A percentile compares a stretch with the other conserved stretches of the same genome.
These are phyloP conservation scores for Dichetophora obliterata DNA, from an alignment of 2,888 invertebrate species.

Conservation along the genomic window DNA sequence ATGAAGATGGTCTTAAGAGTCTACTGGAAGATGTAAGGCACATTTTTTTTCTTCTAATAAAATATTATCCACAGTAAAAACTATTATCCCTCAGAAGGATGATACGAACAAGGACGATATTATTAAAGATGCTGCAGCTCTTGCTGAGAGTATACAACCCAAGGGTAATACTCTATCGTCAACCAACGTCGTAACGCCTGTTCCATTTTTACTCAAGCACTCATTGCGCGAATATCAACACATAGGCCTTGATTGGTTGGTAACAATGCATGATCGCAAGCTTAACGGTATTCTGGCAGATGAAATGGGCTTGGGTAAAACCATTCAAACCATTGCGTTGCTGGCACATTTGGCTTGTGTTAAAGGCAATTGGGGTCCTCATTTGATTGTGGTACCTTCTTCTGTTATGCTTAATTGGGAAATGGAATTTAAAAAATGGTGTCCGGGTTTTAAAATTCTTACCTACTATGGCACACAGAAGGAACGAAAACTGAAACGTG, in stretches of 20 bases:
- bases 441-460: slow-evolving; percentile 98
- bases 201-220: slow-evolving; percentile 93
- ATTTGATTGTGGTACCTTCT: slow-evolving; percentile 98
- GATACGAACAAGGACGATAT: slow-evolving; percentile 74
- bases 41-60: not conserved
- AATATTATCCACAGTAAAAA: not conserved
- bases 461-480: slow-evolving; percentile 98
- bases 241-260: slow-evolving; percentile 97
- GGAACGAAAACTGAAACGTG: slow-evolving; percentile 91
- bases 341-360: slow-evolving; percentile 95
- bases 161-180: slow-evolving; percentile 97
- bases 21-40: slow-evolving; percentile 72
- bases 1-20: slow-evolving; percentile 73
- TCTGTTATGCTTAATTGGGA: slow-evolving; percentile 99
- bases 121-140: slow-evolving; percentile 92
- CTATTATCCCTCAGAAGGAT: slow-evolving; percentile 45
- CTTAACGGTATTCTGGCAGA: slow-evolving; percentile 97
- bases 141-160: slow-evolving; percentile 97
- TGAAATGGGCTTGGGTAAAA: slow-evolving; percentile 98
- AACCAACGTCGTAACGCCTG: slow-evolving; percentile 91
- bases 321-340: slow-evolving; percentile 96
- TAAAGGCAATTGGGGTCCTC: slow-evolving; percentile 94
- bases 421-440: slow-evolving; percentile 99
- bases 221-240: slow-evolving; percentile 92
- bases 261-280: slow-evolving; percentile 94